phyloP scores from a whole-genome alignment of 1,140 invertebrate species.

The Bombus sylvicola region DNA sequence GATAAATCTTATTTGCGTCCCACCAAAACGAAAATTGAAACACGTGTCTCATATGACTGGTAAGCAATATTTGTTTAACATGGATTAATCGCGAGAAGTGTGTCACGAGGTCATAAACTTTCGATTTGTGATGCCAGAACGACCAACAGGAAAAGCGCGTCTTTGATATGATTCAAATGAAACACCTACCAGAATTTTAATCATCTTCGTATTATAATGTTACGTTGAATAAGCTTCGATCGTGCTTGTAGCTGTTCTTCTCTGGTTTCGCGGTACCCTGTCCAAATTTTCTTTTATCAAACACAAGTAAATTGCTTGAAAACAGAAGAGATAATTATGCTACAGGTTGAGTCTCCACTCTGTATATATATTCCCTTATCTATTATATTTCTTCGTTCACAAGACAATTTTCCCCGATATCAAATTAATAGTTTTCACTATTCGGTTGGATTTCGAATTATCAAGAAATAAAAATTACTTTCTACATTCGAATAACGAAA shows the following conservation, averaged over 20 bases:
- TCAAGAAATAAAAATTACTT: too few relatives aligned
- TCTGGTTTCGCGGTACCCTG: too few relatives aligned
- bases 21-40: neutral
- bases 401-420: too few relatives aligned
- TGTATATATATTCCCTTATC: too few relatives aligned
- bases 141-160: slow-evolving; percentile 29
- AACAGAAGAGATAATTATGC: neutral
- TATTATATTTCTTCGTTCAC: too few relatives aligned
- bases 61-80: neutral
- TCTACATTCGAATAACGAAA: neutral
- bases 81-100: neutral
- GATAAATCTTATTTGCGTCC: too few relatives aligned
- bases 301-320: too few relatives aligned
- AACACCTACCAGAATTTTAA: slow-evolving; percentile 22
- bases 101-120: slow-evolving; percentile 31
- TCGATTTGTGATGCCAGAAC: slow-evolving; percentile 41
- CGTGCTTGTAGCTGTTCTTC: neutral
- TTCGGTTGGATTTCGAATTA: too few relatives aligned
- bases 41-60: too few relatives aligned
- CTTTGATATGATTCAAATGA: slow-evolving; percentile 34
- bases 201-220: neutral
- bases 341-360: neutral
- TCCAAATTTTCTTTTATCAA: neutral
- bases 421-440: too few relatives aligned
- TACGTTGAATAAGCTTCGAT: neutral